A percentile compares a stretch with the other conserved stretches of the same genome.
Evolutionary conservation across 2,797 vertebrate species (phyloP).

Genomic region (Sebastes vulpes): DNA sequence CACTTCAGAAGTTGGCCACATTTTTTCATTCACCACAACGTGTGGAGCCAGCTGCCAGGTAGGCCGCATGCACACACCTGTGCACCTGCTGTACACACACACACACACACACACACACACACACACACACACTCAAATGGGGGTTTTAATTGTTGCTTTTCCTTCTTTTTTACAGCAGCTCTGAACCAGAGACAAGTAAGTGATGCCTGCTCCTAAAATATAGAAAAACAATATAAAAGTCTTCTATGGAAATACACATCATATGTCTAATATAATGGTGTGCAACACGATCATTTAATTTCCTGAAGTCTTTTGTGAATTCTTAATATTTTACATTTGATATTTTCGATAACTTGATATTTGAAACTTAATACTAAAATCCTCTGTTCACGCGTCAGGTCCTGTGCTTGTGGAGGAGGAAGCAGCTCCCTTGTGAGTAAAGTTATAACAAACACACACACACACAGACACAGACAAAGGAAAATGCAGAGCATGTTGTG

Average conservation of each 20-base stretch:
- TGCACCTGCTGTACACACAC: not conserved
- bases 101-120: not conserved
- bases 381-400: slow-evolving; percentile 44
- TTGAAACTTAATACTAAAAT: not conserved
- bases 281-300: not conserved
- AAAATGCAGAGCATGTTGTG: slow-evolving; percentile 23
- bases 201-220: not conserved
- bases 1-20: slow-evolving; percentile 84
- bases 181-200: slow-evolving; percentile 66
- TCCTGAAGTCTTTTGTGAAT: not conserved
- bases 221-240: not conserved
- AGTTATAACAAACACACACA: not conserved
- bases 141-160: not conserved
- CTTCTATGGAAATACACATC: fast-evolving
- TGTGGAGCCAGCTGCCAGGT: slow-evolving; percentile 59
- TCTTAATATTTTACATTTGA: not conserved
- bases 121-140: not conserved
- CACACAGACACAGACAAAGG: not conserved
- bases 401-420: slow-evolving; percentile 14
- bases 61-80: slow-evolving; percentile 8
- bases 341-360: not conserved
- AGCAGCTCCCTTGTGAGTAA: slow-evolving; percentile 64
- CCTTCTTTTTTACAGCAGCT: slow-evolving; percentile 20
- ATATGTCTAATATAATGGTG: not conserved
- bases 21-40: slow-evolving; percentile 80